These are phyloP conservation scores for Cherax destructor DNA, from an alignment of 1,140 invertebrate genomes.

Conservation along the genomic window DNA sequence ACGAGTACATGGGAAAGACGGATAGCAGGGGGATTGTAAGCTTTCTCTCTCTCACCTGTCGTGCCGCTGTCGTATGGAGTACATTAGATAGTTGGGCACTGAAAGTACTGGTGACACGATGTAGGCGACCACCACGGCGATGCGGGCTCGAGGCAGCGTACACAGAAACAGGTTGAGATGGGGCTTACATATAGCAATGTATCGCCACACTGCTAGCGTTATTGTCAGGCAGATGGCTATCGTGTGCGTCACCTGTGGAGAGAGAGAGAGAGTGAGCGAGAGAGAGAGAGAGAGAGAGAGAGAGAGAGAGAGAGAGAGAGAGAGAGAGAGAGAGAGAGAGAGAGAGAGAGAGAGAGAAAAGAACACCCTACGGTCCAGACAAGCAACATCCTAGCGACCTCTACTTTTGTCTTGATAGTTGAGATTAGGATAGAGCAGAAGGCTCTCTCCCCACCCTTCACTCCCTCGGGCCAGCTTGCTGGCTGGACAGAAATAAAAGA, in stretches of 20 bases:
- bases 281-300: conserved; percentile 9
- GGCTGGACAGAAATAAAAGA: no score
- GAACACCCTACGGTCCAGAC: neutral
- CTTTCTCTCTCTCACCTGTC: conserved; percentile 8
- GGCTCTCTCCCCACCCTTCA: no score
- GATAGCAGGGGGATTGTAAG: no score
- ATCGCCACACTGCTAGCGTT: conserved; percentile 86
- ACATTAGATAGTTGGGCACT: conserved; percentile 85
- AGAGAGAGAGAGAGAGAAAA: conserved; percentile 1
- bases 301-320: conserved; percentile 10
- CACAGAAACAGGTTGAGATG: conserved; percentile 80
- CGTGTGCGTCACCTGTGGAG: conserved; percentile 82
- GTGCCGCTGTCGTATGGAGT: conserved; percentile 77
- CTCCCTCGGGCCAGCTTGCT: no score
- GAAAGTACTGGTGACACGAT: conserved; percentile 85
- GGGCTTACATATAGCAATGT: conserved; percentile 83
- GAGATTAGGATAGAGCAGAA: no score
- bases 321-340: conserved; percentile 5
- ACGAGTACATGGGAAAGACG: no score
- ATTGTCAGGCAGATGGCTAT: conserved; percentile 92
- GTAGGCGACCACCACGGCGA: conserved; percentile 85
- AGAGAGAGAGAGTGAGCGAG: neutral
- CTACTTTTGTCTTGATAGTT: no score
- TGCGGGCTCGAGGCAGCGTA: conserved; percentile 82
- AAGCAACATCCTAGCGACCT: no score